Evolutionary conservation across 1,140 invertebrate species (phyloP), one percentile per base, ranked within the genome.

Genomic region (Trigoniulus corallinus): DNA sequence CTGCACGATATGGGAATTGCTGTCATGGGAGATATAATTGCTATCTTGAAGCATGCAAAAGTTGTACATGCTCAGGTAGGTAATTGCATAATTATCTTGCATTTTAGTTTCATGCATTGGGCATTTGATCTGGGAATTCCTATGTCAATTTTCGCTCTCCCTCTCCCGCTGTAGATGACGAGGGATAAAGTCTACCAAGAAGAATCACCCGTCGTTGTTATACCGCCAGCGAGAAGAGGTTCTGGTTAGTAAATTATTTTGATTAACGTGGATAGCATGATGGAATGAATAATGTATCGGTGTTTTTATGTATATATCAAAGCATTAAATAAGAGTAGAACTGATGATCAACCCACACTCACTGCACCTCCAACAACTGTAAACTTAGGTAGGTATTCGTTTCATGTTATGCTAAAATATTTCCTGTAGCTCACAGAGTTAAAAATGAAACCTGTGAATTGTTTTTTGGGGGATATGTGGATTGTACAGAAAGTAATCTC

Each of bases 21-120:
- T 1, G 69, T 80, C 18, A 81, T 88, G 73, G 85, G 84, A 15
- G 84, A 88, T 67, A 76, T 87, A 44, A 87, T 88, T 60, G 79
- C 82, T 13, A 87, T 88, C 56, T 65, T 88, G 20, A 81, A 82
- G 52, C 82, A 88, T 71, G 76, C 84, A 1, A 85, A 84, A 63
- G 69, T 70, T 58, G 80, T 83, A 1, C 74, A 79, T 59, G 77
- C 78, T 56, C 75, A 78, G 61, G 79, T 62, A 48, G 39, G 40
- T 18, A 21, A 46, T 15, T 25, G 44, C 27, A 48, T 39, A 44
- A 45, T 34, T 26, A 21, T 39, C 12, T 18, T 37, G 2, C n/a
- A 20, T 7, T 2, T 21, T 29, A 22, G 27, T 7, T 23, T 22
- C 10, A 21, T 15, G 2, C 25, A 51, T 44, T 18, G 47, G 46